Evolutionary conservation across 2,113 vertebrate species (phyloP).

Genomic region (Elaphurus davidianus): DNA sequence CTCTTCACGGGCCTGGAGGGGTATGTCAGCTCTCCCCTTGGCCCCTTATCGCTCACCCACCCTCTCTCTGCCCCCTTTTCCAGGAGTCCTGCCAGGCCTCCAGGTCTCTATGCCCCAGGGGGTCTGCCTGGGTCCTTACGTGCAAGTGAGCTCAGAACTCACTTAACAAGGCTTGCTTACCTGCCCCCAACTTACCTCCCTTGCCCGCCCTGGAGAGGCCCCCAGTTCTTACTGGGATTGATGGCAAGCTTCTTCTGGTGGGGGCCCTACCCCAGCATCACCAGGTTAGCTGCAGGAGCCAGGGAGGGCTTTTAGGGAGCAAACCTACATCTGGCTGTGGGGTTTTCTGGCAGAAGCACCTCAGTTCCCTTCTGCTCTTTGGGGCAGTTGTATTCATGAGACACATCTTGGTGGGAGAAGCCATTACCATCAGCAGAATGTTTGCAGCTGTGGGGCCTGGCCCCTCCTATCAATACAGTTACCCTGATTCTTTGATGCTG

Average conservation of each 20-base stretch:
- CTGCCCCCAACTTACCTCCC: neutral
- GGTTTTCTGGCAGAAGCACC: neutral
- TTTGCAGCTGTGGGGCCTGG: neutral
- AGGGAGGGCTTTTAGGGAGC: neutral
- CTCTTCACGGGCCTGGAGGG: neutral
- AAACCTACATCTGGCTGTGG: neutral
- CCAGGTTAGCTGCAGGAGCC: neutral
- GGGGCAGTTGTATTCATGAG: neutral
- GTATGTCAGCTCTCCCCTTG: too few relatives aligned
- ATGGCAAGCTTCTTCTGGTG: neutral
- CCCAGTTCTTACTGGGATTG: neutral
- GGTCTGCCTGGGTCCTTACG: neutral
- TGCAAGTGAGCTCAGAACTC: neutral
- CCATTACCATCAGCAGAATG: neutral
- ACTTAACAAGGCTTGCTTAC: neutral
- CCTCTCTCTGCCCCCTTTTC: neutral
- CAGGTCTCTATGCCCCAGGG: too few relatives aligned
- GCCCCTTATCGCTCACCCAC: neutral
- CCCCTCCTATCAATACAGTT: neutral
- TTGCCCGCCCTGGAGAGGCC: neutral
- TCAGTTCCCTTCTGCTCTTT: neutral
- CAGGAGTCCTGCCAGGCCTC: neutral
- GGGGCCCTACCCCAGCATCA: neutral
- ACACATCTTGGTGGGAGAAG: neutral
- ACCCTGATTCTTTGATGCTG: accelerated